Conservation (phyloP, 2,113 vertebrate species). For the Planiliza haematocheilus region DNA sequence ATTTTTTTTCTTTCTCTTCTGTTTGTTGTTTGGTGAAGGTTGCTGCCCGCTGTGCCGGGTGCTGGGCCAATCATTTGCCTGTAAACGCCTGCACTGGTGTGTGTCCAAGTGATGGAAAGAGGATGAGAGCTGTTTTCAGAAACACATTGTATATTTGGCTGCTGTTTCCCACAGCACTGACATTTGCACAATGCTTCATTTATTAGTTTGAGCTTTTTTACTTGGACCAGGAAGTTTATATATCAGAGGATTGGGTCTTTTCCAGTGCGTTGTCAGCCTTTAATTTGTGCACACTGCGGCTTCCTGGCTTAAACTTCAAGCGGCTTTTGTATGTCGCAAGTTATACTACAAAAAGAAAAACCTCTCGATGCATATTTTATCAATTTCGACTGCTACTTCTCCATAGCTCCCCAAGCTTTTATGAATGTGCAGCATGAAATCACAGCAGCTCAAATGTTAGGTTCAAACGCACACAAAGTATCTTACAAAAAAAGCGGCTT, state of each 20-base stretch:
- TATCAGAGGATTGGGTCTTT: conserved; percentile 11
- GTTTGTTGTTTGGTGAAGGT: conserved; percentile 49
- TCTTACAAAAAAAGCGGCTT: conserved; percentile 4
- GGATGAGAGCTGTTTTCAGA: conserved; percentile 35
- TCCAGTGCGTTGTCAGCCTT: conserved; percentile 3
- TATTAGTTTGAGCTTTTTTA: conserved; percentile 13
- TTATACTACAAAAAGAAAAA: no score
- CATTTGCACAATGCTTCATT: background rate
- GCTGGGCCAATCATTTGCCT: conserved; percentile 45
- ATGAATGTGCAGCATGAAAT: background rate
- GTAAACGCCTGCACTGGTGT: conserved; percentile 13
- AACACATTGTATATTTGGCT: conserved; percentile 17
- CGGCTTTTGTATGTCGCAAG: no score
- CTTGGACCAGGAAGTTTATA: background rate
- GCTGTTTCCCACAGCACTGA: conserved; percentile 2
- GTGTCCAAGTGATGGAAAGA: conserved; percentile 26
- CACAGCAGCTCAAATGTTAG: background rate
- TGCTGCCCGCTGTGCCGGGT: conserved; percentile 27
- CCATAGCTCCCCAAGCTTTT: no score
- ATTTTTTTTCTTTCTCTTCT: background rate
- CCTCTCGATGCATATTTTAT: no score
- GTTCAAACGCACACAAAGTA: background rate
- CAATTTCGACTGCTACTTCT: no score
- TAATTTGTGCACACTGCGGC: conserved; percentile 14
- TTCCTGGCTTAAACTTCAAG: conserved; percentile 32